Base-by-base conservation (phyloP, 2,113 vertebrate species). In the Crotalus viridis region DNA sequence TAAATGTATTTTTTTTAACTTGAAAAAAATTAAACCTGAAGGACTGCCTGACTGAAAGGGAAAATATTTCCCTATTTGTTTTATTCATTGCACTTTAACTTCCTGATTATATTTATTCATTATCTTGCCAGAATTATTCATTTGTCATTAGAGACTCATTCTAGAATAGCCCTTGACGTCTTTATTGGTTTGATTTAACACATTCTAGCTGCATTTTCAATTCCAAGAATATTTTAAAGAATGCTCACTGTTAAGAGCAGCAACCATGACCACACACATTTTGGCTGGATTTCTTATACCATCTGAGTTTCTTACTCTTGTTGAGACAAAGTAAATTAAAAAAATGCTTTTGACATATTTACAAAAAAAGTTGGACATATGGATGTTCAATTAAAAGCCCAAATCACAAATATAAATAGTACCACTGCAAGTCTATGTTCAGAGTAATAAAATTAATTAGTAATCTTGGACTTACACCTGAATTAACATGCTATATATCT, bases 221-320 rank as follows among this genome's bases (percentile, higher is more conserved):
- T 93, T 96, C 89, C 93, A 96, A 95, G 87, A 89, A 91, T 95
- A 94, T 94, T 95, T 96, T 93, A 91, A 87, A 48, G 28, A 95
- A 87, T 69, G 22, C 8, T 94, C 64, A 55, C 57, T 95, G 26
- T 1, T 85, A 95, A 94, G 91, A 95, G 56, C 91, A 96, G 95
- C 93, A 94, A 10, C 92, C 86, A 19, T 89, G 92, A 90, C 93
- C 91, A 96, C 94, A 26, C 91, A 5, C 92, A 96, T 91, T 90
- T 89, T 94, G 91, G 96, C 91, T 90, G 51, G 81, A 94, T 93
- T 93, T 91, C 48, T 87, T 91, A 91, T 85, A 92, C 92, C 93
- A 93, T 94, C 87, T 93, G 74, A 59, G 56, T 28, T 54, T 26
- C 90, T 93, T 90, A 15, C 55, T 91, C 86, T 90, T 59, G n/a